Conservation (phyloP, 2,113 vertebrate genomes). For the Lamprologus lemairii region DNA sequence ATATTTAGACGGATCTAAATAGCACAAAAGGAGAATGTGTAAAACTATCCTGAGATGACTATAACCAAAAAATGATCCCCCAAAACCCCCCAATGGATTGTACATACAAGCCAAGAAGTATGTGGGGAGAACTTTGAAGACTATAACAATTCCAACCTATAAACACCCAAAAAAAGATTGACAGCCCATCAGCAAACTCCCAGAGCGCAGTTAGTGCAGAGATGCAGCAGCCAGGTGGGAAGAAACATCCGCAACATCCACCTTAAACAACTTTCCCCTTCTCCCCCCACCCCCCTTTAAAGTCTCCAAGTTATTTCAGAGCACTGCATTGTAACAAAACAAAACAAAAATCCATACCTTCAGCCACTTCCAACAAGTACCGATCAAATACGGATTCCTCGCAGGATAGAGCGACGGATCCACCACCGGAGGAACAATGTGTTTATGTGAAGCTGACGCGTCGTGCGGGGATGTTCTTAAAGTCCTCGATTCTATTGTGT, state of each 20-base stretch:
- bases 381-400: not conserved
- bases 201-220: slow-evolving; percentile 15
- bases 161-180: not conserved
- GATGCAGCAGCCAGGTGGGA: slow-evolving; percentile 9
- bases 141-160: not conserved
- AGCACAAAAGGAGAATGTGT: slow-evolving; percentile 41
- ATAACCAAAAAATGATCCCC: slow-evolving; percentile 20
- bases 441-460: slow-evolving; percentile 4
- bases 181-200: slow-evolving; percentile 47
- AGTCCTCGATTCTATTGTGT: slow-evolving; percentile 40
- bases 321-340: not conserved
- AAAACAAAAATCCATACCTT: slow-evolving; percentile 36
- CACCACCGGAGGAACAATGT: not conserved
- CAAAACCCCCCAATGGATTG: not conserved
- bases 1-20: slow-evolving; percentile 67
- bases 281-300: not conserved
- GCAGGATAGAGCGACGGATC: not conserved
- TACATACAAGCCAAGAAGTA: not conserved
- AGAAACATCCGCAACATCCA: not conserved
- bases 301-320: not conserved
- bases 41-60: slow-evolving; percentile 48
- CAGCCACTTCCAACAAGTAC: not conserved
- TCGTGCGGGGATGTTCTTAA: slow-evolving; percentile 44
- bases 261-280: not conserved
- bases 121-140: not conserved